phyloP scores from a whole-genome alignment of 1,140 invertebrate genomes.

The Anastrepha ludens region DNA sequence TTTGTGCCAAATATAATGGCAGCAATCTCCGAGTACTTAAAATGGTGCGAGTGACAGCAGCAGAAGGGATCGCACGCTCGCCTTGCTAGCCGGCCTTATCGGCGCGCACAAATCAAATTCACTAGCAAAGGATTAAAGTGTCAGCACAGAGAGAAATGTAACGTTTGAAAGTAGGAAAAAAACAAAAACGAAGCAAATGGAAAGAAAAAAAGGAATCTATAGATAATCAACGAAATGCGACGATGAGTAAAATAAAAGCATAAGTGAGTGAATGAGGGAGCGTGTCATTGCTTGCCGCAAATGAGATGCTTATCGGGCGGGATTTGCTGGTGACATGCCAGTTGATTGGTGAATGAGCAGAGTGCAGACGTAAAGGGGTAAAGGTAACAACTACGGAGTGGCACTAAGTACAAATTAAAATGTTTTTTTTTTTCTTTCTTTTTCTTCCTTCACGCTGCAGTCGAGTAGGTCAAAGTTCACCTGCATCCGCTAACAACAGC shows the following conservation, averaged over 20 bases:
- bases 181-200: too few relatives aligned
- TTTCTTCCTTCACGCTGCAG: background rate
- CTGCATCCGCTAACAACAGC: background rate
- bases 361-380: background rate
- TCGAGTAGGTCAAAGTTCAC: conserved; percentile 29
- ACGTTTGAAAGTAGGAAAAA: background rate
- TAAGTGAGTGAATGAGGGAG: background rate
- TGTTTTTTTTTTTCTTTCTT: background rate
- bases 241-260: background rate
- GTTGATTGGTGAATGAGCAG: background rate
- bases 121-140: conserved; percentile 40
- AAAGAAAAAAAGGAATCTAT: background rate
- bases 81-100: background rate
- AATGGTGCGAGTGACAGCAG: background rate
- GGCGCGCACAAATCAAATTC: conserved; percentile 33
- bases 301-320: conserved; percentile 15
- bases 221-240: conserved; percentile 21
- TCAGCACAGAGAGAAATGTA: conserved; percentile 24
- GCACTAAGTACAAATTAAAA: background rate
- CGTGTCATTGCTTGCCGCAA: conserved; percentile 19
- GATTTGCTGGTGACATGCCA: conserved; percentile 42
- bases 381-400: background rate
- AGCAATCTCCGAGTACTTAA: background rate
- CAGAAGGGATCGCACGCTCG: background rate
- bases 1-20: conserved; percentile 39